Base-by-base conservation (phyloP, 1,140 invertebrate genomes). In the Dreissena rostriformis region DNA sequence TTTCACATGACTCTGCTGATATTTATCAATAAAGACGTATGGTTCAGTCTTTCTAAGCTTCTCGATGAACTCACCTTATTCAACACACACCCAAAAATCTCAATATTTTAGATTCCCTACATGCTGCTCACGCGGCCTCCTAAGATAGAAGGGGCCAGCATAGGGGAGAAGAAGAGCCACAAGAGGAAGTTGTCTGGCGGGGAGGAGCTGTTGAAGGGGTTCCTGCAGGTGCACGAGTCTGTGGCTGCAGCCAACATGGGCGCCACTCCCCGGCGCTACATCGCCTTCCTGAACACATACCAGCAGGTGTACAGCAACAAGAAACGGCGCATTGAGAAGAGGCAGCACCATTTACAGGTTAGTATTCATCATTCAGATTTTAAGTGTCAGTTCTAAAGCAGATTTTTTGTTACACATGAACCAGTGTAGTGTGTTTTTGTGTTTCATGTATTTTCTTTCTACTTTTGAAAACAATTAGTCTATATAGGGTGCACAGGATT, bases 251-350 rank as follows among this genome's bases (percentile, higher is more conserved):
- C 89, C 49, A 75, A 75, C 74, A 78, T 93, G 76, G 91, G 93
- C 22, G 90, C 93, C 28, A 95, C 95, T 29, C 96, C 95, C 8
- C 92, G 94, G 51, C 93, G 95, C 78, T 96, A 94, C 92, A 92
- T 95, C 28, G 91, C 93, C 19, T 95, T 96, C 88, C 92, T 96
- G 2, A 93, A 95, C 75, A 95, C 95, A 10, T 96, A 96, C 87
- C 91, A 94, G 28, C 88, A 94, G 24, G 94, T 96, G 22, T 95
- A 95, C 88, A 89, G 88, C n/a, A 93, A 94, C 68, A 96, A 95
- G 91, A 94, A 95, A 77, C 86, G 91, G 19, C 93, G 88, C 49
- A 95, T 96, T 61, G 91, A 93, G 66, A 92, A 93, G 53, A 94
- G 94, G 88, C 94, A 95, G 86, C 88, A 93, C 11, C 95, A 95